Evolutionary conservation across 2,113 vertebrate genomes (phyloP), one percentile per base, ranked within the genome.

Genomic region (Calidris pugnax): DNA sequence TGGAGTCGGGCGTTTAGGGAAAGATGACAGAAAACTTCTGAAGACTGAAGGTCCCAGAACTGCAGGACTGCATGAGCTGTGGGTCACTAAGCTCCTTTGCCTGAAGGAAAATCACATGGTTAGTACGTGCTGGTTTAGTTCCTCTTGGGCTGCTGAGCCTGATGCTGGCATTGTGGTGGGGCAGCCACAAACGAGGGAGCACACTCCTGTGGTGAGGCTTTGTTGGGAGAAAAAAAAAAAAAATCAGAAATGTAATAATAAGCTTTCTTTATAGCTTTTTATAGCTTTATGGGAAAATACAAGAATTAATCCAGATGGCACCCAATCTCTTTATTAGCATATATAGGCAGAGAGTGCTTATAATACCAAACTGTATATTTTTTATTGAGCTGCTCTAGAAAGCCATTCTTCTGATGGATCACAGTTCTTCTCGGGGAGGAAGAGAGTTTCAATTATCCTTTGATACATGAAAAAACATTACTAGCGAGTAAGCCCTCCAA

Each of bases 91-190:
- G 47, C 22, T 60, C 57, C 55, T 56, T 27, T 4, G 27, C 53
- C 21, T 0, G 0, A 56, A 19, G 76, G 19, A 32, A 57, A 81
- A 74, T 17, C 35, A 47, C 48, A 14, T 3, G 14, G 23, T 35
- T 23, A 9, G 48, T 27, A 33, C 1, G 3, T 28, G 35, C 12
- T 14, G 43, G 24, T 55, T 89, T 37, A 14, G 47, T 43, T 67
- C 51, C 59, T 66, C 7, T 43, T 2, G 2, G 18, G 53, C 45
- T 43, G 30, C n/a, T 3, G 26, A 45, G 68, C 15, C 7, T 14
- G n/a, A 8, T 22, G 3, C 8, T 0, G 4, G 14, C 51, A 18
- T 15, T 0, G 0, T 11, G 35, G 5, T 28, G 60, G 60, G 63
- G n/a, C 64, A 41, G 35, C 1, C 1, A 0, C 2, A 10, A 43